phyloP scores from a whole-genome alignment of 2,113 vertebrate species.

The Upupa epops region DNA sequence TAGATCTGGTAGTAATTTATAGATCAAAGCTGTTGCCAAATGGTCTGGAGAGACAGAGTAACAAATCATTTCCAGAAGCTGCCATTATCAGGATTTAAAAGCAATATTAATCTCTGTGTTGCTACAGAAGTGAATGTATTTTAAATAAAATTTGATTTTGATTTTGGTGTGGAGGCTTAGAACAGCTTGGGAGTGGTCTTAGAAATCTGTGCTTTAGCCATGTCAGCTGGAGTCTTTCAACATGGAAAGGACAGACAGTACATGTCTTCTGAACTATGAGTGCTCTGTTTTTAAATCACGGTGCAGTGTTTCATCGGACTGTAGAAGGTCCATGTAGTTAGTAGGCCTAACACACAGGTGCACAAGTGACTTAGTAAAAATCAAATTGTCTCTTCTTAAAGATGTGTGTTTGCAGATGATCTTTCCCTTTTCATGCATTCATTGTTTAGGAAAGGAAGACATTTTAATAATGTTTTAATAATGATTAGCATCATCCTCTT shows the following conservation, averaged over 20 bases:
- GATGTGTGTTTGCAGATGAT: neutral
- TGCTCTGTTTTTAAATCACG: neutral
- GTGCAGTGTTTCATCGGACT: neutral
- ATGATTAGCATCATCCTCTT: neutral
- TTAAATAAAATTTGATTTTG: slow-evolving; percentile 40
- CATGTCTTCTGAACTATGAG: neutral
- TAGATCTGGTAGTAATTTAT: slow-evolving; percentile 52
- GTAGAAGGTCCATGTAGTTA: neutral
- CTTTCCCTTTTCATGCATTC: slow-evolving; percentile 12
- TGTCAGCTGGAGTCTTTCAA: neutral
- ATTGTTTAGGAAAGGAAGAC: slow-evolving; percentile 32
- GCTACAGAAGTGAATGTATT: slow-evolving; percentile 3
- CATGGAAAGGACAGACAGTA: neutral
- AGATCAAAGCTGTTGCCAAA: slow-evolving; percentile 30
- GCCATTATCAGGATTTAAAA: slow-evolving; percentile 15
- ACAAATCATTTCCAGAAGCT: slow-evolving; percentile 56
- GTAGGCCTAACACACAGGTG: neutral
- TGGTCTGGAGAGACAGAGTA: neutral
- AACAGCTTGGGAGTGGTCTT: neutral
- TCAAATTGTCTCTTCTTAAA: neutral
- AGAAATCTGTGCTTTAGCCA: neutral
- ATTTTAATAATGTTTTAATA: slow-evolving; percentile 63
- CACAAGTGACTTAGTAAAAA: slow-evolving; percentile 7
- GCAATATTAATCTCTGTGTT: neutral
- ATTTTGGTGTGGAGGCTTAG: neutral